Evolutionary conservation across 1,140 invertebrate genomes (phyloP).

Genomic region (Copidosoma floridanum): DNA sequence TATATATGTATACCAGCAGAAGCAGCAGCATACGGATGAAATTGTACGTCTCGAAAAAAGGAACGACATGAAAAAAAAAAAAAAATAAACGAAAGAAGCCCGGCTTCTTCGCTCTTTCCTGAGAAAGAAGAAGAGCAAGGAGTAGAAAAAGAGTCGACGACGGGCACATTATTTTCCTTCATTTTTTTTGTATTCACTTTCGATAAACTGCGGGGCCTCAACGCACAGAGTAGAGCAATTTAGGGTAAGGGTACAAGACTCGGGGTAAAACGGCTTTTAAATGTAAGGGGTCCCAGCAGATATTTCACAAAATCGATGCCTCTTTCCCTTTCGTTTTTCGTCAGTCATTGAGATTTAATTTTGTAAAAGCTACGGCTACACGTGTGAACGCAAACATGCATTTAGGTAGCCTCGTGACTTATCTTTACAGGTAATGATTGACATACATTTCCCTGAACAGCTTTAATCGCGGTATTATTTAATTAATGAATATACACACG

Average conservation of each 20-base stretch:
- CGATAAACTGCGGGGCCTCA: too few species aligned
- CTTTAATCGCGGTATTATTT: too few species aligned
- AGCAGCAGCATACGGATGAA: too few species aligned
- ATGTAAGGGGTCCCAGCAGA: background rate
- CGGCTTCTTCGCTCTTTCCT: too few species aligned
- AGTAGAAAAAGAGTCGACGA: background rate
- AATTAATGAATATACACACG: too few species aligned
- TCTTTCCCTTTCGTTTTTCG: background rate
- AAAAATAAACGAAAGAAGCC: too few species aligned
- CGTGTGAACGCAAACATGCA: background rate
- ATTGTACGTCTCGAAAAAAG: too few species aligned
- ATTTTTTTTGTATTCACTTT: too few species aligned
- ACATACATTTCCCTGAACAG: too few species aligned
- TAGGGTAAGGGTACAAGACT: conserved; percentile 1
- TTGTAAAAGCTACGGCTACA: background rate
- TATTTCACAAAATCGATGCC: conserved; percentile 10
- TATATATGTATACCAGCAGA: too few species aligned
- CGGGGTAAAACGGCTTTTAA: conserved; percentile 3
- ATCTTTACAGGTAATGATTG: background rate
- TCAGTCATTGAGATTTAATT: conserved; percentile 4
- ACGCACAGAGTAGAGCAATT: background rate
- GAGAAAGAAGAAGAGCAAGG: background rate
- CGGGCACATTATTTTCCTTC: too few species aligned
- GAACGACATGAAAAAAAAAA: too few species aligned
- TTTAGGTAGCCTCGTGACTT: background rate